Conservation (phyloP, 2,888 invertebrate genomes). For the Tubiluchus corallicola region DNA sequence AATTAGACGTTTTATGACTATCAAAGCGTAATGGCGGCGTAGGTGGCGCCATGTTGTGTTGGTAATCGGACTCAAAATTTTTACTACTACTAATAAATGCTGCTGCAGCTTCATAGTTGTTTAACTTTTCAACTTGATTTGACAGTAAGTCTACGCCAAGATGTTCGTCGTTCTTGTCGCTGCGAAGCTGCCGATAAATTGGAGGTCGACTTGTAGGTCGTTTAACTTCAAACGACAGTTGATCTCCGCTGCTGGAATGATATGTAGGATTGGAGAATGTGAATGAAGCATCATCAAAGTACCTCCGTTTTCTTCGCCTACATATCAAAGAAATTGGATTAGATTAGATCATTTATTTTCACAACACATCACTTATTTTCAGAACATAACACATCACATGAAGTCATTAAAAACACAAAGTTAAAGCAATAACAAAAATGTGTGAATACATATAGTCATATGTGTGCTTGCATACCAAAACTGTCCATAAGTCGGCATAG, state of each 20-base stretch:
- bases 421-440: no score
- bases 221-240: background rate
- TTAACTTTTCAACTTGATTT: conserved; percentile 19
- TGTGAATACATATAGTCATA: no score
- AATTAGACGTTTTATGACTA: background rate
- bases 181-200: background rate
- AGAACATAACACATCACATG: no score
- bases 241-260: conserved; percentile 37
- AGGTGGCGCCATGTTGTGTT: background rate
- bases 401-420: no score
- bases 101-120: conserved; percentile 21
- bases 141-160: conserved; percentile 20
- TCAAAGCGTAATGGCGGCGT: background rate
- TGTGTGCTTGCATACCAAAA: no score
- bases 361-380: no score
- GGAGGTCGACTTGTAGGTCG: background rate
- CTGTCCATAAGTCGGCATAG: no score
- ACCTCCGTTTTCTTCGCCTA: conserved; percentile 18
- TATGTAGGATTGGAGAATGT: conserved; percentile 82
- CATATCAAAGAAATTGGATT: conserved; percentile 10
- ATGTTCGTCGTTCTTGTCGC: conserved; percentile 34
- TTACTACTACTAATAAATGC: conserved; percentile 17
- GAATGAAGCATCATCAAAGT: conserved; percentile 40
- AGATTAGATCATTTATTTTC: background rate
- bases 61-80: conserved; percentile 11